Evolutionary conservation across 2,113 vertebrate genomes (phyloP).

Genomic region (Rhea americana): DNA sequence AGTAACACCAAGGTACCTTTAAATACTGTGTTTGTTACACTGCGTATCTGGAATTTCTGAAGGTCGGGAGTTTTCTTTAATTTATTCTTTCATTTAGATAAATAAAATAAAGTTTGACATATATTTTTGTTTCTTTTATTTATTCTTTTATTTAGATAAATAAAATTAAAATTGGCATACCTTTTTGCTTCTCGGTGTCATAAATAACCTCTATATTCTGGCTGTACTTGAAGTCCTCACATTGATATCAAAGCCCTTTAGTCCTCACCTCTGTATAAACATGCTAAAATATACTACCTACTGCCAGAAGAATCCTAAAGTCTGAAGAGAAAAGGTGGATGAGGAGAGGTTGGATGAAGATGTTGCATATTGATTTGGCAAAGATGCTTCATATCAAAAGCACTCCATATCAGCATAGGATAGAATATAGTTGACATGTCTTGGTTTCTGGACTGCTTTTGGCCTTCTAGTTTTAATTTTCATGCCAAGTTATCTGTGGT

Average conservation of each 20-base stretch:
- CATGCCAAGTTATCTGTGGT: neutral
- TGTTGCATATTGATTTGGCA: neutral
- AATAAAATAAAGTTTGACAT: neutral
- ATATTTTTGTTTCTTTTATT: neutral
- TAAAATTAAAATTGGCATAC: neutral
- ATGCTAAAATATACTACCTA: neutral
- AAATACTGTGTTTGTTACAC: neutral
- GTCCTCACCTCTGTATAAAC: neutral
- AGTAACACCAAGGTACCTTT: neutral
- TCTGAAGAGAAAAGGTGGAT: neutral
- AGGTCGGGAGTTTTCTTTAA: neutral
- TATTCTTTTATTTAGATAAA: neutral
- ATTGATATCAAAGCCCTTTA: neutral
- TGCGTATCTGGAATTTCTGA: neutral
- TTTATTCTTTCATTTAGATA: constrained; percentile 9
- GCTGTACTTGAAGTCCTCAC: neutral
- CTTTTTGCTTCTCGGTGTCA: neutral
- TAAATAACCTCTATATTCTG: neutral
- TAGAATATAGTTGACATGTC: neutral
- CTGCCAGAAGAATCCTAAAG: neutral
- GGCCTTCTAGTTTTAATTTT: neutral
- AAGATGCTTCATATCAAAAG: neutral
- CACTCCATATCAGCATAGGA: neutral
- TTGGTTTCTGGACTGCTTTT: neutral
- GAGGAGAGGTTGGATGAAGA: neutral